Conservation (phyloP, 2,797 vertebrate species). For the Clarias platycephalus region DNA sequence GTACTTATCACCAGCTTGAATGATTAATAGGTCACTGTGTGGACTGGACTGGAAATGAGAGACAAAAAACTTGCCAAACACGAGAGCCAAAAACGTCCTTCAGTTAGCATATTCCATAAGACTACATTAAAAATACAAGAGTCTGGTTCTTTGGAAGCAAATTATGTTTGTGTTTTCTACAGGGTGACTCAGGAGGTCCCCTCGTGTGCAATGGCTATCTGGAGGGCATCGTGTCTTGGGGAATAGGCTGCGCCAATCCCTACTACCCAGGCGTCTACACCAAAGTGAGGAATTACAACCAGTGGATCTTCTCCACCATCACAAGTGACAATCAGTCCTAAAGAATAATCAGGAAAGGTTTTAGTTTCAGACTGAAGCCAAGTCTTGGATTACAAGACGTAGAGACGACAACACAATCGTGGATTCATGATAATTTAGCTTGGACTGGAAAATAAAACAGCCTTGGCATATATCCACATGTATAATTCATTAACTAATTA, state of each 20-base stretch:
- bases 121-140: too few species aligned
- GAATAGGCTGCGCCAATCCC: slow-evolving; percentile 73
- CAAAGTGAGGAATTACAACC: slow-evolving; percentile 68
- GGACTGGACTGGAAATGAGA: too few species aligned
- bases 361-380: background rate
- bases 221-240: slow-evolving; percentile 81
- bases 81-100: too few species aligned
- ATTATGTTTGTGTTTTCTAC: slow-evolving; percentile 33
- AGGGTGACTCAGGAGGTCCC: slow-evolving; percentile 79
- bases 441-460: background rate
- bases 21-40: too few species aligned
- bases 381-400: background rate
- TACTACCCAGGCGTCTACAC: slow-evolving; percentile 78
- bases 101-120: too few species aligned
- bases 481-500: slow-evolving; percentile 17
- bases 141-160: too few species aligned
- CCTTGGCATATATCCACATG: background rate
- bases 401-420: background rate
- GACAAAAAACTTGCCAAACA: too few species aligned
- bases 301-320: slow-evolving; percentile 67
- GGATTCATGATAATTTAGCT: background rate
- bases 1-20: too few species aligned
- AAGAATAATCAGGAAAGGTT: background rate
- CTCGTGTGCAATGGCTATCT: slow-evolving; percentile 69
- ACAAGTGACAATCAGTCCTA: slow-evolving; percentile 7